Conservation (phyloP, 2,888 invertebrate genomes). For the Conomelus anceps region DNA sequence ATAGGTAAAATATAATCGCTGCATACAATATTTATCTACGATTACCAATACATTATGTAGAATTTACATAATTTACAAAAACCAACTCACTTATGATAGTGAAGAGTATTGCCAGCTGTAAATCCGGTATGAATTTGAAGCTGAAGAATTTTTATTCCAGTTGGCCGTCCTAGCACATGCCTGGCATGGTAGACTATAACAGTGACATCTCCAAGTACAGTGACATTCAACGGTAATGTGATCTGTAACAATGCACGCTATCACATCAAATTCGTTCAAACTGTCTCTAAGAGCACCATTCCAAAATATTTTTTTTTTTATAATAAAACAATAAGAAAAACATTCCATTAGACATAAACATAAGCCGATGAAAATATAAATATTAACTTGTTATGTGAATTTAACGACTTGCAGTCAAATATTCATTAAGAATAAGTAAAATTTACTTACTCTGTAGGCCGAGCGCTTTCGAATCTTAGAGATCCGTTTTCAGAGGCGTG, state of each 20-base stretch:
- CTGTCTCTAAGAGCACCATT: not conserved
- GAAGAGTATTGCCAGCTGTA: constrained; percentile 65
- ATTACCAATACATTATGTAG: not conserved
- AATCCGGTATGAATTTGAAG: constrained; percentile 87
- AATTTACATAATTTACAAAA: not conserved
- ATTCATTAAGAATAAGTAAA: too few relatives aligned
- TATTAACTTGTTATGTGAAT: too few relatives aligned
- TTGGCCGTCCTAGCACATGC: constrained; percentile 72
- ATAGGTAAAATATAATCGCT: too few relatives aligned
- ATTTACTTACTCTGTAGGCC: too few relatives aligned
- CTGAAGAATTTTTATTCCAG: constrained; percentile 78
- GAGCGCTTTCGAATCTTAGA: too few relatives aligned
- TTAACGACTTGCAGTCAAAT: too few relatives aligned
- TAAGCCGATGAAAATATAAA: too few relatives aligned
- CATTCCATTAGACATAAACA: too few relatives aligned
- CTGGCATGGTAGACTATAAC: constrained; percentile 78
- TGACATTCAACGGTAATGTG: constrained; percentile 63
- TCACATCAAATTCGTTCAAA: not conserved
- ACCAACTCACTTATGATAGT: constrained; percentile 54
- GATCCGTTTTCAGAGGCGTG: too few relatives aligned
- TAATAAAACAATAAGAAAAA: not conserved
- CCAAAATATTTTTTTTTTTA: not conserved
- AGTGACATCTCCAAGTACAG: constrained; percentile 79
- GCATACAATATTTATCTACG: too few relatives aligned
- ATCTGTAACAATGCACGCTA: constrained; percentile 41